These are phyloP conservation scores for Rotaria sp. DNA, from an alignment of 2,888 invertebrate species.

Conservation along the genomic window DNA sequence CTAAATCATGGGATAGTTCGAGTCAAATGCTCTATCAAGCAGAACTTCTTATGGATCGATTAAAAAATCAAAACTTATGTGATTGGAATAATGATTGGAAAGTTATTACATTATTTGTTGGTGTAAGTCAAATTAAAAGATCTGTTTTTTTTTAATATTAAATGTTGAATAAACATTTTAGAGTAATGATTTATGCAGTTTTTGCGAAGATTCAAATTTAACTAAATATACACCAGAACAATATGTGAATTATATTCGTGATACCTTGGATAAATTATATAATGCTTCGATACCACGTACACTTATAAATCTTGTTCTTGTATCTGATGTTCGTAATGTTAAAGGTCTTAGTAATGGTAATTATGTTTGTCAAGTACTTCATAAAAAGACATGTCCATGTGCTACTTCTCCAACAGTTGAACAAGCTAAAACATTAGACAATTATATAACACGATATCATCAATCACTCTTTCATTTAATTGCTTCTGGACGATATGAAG, in stretches of 20 bases:
- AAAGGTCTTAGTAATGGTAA: constrained; percentile 42
- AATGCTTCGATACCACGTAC: constrained; percentile 48
- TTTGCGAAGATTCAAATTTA: constrained; percentile 41
- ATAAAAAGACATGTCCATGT: constrained; percentile 44
- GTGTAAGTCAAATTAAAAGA: not conserved
- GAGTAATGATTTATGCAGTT: not conserved
- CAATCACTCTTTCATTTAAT: constrained; percentile 44
- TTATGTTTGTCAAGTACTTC: constrained; percentile 46
- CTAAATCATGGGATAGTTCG: constrained; percentile 45
- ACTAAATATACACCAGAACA: constrained; percentile 43
- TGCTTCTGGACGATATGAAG: constrained; percentile 48
- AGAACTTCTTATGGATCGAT: constrained; percentile 41
- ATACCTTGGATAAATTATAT: constrained; percentile 47
- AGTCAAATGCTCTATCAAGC: constrained; percentile 44
- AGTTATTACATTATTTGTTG: constrained; percentile 44
- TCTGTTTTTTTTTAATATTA: not conserved
- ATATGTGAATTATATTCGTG: constrained; percentile 45
- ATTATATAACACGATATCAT: constrained; percentile 45
- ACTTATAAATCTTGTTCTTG: constrained; percentile 51
- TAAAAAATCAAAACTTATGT: constrained; percentile 40
- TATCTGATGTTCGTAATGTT: constrained; percentile 48
- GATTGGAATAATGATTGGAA: constrained; percentile 44
- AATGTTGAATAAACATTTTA: not conserved
- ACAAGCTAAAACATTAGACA: constrained; percentile 27
- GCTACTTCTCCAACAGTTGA: constrained; percentile 39